A percentile compares a stretch with the other conserved stretches of the same genome.
These are phyloP conservation scores for Oncorhynchus kisutch DNA, from an alignment of 2,113 vertebrate genomes.

Conservation along the genomic window DNA sequence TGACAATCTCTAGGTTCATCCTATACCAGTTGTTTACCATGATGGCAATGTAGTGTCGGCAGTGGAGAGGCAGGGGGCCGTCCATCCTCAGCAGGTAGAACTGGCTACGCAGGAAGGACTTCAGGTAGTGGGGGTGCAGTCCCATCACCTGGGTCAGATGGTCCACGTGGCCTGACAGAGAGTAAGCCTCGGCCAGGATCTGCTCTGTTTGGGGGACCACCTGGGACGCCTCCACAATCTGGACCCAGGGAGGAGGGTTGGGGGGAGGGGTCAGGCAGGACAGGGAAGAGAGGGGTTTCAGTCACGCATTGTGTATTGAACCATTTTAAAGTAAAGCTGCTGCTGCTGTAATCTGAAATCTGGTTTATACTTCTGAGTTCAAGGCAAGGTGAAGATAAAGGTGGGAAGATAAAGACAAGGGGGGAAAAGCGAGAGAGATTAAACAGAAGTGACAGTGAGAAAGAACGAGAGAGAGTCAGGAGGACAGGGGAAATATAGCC, in stretches of 20 bases:
- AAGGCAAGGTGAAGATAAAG: background rate
- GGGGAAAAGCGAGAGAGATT: too few species aligned
- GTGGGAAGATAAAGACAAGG: background rate
- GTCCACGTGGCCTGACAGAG: constrained; percentile 78
- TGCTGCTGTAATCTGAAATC: background rate
- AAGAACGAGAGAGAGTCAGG: too few species aligned
- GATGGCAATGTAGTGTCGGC: constrained; percentile 85
- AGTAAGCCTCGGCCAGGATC: constrained; percentile 77
- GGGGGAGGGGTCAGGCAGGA: too few species aligned
- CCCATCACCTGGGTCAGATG: constrained; percentile 84
- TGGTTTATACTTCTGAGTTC: background rate
- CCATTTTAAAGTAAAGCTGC: background rate
- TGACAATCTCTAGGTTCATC: background rate
- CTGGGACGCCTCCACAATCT: constrained; percentile 79
- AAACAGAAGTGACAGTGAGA: too few species aligned
- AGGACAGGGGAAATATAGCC: background rate
- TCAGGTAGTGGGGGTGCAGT: constrained; percentile 82
- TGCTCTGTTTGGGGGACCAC: constrained; percentile 78
- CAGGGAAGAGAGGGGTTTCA: background rate
- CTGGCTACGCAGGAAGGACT: constrained; percentile 83
- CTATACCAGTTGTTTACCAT: constrained; percentile 69
- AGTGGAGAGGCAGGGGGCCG: constrained; percentile 80
- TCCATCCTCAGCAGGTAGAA: constrained; percentile 86
- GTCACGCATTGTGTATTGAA: background rate
- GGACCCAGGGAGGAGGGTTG: background rate